Percentiles rank a stretch among this genome's conserved stretches.
Evolutionary conservation across 2,113 vertebrate species (phyloP).

Genomic region (Oryzias woworae): DNA sequence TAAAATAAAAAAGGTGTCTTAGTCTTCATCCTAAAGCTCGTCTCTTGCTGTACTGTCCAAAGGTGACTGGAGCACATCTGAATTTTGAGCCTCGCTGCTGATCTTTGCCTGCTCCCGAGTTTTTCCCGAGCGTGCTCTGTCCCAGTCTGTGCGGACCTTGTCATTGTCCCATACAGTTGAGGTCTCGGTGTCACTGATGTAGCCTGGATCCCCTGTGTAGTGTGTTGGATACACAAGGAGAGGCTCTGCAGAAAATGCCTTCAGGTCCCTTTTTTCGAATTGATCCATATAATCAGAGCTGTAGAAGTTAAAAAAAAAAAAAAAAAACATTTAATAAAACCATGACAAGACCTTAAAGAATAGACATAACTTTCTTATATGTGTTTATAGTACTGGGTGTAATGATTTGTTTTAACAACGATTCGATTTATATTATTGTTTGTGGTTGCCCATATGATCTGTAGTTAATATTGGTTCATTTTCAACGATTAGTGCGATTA

Average conservation of each 20-base stretch:
- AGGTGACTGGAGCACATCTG: conserved; percentile 85
- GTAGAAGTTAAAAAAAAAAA: conserved; percentile 2
- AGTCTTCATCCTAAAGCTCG: conserved; percentile 81
- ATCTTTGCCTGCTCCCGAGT: conserved; percentile 85
- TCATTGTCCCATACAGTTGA: conserved; percentile 92
- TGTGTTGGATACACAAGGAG: conserved; percentile 89
- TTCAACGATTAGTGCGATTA: too few relatives aligned
- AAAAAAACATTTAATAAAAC: conserved; percentile 5
- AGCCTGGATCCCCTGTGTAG: conserved; percentile 88
- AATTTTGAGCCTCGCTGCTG: conserved; percentile 86
- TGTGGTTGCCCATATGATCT: too few relatives aligned
- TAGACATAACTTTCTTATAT: too few relatives aligned
- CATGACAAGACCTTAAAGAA: too few relatives aligned
- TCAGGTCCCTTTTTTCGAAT: conserved; percentile 83
- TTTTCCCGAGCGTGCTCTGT: conserved; percentile 86
- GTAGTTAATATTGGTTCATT: too few relatives aligned
- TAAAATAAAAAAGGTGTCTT: conserved; percentile 6
- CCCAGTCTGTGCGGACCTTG: conserved; percentile 85
- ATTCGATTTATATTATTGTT: too few relatives aligned
- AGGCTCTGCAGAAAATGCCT: conserved; percentile 89
- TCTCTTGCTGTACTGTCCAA: conserved; percentile 86
- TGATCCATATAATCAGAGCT: conserved; percentile 87
- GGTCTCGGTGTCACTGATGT: conserved; percentile 92
- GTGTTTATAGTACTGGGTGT: too few relatives aligned
- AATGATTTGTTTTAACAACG: too few relatives aligned